Evolutionary conservation across 2,888 invertebrate species (phyloP), one percentile per base, ranked within the genome.

Genomic region (Amiota minor): DNA sequence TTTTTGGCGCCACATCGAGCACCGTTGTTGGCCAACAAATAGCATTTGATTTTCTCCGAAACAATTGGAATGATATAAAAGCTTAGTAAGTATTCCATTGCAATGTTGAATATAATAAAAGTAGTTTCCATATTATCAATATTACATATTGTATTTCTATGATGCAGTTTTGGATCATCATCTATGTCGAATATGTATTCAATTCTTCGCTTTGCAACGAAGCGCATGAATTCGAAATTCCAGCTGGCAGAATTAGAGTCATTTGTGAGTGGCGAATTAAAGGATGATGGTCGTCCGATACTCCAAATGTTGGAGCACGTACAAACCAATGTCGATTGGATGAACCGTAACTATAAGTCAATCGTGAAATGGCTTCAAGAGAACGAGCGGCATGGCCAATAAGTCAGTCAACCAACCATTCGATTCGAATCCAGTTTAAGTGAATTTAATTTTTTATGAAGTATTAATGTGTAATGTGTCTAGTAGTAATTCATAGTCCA

Each of bases 281-380:
- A 92, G 61, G 94, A 95, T 73, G 91, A 95, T 14, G 94, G 95
- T 0, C 90, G 96, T 76, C 93, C 95, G 0, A 93, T 95, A 0
- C 92, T 93, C 75, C 97, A 97, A 89, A 93, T 95, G 0, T 89
- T 97, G 10, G 97, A 97, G 86, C 93, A 94, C 70, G 94, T 94
- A 0, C 92, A 94, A 79, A 93, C 94, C 4, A 97, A 97, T 87
- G 94, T 97, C 0, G 92, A 93, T 78, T 98, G 97, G 97, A 94
- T 95, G 92, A 91, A 93, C 70, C 91, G 91, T 65, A 95, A 96
- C 90, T 95, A 94, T 85, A 90, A 92, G 71, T 92, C 92, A 2
- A 95, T 97, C 74, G 92, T 93, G 3, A 90, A 92, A 49, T 97
- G 97, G 97, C 89, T 97, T 49, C 75, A 79, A 69, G 79, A 77